These are phyloP conservation scores for Poeciliopsis paucimaculata DNA, from an alignment of 2,797 vertebrate species.

Conservation along the genomic window DNA sequence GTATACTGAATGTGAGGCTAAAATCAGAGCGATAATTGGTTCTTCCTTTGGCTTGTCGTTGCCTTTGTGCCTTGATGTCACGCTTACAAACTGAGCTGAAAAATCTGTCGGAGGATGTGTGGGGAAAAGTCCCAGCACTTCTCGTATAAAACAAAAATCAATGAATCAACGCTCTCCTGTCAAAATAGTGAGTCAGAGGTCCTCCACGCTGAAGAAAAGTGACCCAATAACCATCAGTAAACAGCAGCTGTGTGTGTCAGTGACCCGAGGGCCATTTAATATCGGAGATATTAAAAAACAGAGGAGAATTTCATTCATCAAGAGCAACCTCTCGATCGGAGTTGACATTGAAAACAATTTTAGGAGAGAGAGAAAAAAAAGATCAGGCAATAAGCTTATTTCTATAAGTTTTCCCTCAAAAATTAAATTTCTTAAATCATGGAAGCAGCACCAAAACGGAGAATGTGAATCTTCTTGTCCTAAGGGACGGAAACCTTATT, in stretches of 20 bases:
- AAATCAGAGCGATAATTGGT: not conserved
- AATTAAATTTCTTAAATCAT: slow-evolving; percentile 35
- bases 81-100: not conserved
- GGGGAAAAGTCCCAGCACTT: not conserved
- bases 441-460: slow-evolving; percentile 12
- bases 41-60: not conserved
- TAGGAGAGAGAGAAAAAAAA: slow-evolving; percentile 8
- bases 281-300: slow-evolving; percentile 54
- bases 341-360: slow-evolving; percentile 48
- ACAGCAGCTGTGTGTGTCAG: slow-evolving; percentile 22
- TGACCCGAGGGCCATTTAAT: slow-evolving; percentile 62
- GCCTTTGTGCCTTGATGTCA: not conserved
- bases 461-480: slow-evolving; percentile 27
- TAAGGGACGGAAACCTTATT: slow-evolving; percentile 18
- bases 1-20: not conserved
- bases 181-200: slow-evolving; percentile 8
- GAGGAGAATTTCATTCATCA: slow-evolving; percentile 49
- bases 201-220: slow-evolving; percentile 18
- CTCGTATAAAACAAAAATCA: not conserved
- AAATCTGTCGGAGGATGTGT: not conserved
- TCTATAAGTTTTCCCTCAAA: slow-evolving; percentile 21
- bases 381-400: slow-evolving; percentile 28
- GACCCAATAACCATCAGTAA: slow-evolving; percentile 46
- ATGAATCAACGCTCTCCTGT: slow-evolving; percentile 10
- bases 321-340: slow-evolving; percentile 16